phyloP scores from a whole-genome alignment of 2,888 invertebrate species.

The Serripes groenlandicus region DNA sequence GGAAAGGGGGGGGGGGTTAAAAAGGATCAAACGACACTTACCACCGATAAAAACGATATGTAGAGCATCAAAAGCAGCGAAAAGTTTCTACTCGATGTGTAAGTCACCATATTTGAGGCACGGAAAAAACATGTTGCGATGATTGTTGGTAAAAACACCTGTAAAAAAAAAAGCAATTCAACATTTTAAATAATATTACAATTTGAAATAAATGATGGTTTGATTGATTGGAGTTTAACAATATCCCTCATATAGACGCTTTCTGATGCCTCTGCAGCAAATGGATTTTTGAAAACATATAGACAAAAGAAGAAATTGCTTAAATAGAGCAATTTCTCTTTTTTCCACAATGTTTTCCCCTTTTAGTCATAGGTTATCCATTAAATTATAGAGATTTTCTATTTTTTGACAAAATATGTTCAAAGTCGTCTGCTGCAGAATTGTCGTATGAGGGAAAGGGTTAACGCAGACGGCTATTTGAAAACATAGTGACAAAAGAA shows the following conservation, averaged over 20 bases:
- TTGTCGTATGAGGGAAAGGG: no score
- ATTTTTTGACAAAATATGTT: no score
- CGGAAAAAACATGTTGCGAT: slow-evolving; percentile 22
- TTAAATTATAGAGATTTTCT: no score
- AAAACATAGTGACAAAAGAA: no score
- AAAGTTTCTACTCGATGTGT: slow-evolving; percentile 34
- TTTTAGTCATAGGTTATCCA: no score
- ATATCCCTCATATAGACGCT: no score
- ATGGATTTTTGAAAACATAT: not conserved
- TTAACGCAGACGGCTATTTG: no score
- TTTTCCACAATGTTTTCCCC: not conserved
- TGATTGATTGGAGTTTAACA: no score
- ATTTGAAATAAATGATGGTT: not conserved
- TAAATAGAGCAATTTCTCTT: not conserved
- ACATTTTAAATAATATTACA: not conserved
- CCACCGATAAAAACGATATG: slow-evolving; percentile 7
- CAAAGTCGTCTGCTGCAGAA: no score
- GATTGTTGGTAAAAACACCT: slow-evolving; percentile 30
- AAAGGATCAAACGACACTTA: slow-evolving; percentile 6
- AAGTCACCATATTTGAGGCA: slow-evolving; percentile 36
- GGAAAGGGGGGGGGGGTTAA: not conserved
- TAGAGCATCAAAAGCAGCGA: slow-evolving; percentile 26
- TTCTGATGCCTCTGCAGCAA: not conserved
- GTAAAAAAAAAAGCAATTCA: slow-evolving; percentile 24
- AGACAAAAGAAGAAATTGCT: not conserved